Evolutionary conservation across 2,113 vertebrate genomes (phyloP), one percentile per base, ranked within the genome.

Genomic region (Corvus moneduloides): DNA sequence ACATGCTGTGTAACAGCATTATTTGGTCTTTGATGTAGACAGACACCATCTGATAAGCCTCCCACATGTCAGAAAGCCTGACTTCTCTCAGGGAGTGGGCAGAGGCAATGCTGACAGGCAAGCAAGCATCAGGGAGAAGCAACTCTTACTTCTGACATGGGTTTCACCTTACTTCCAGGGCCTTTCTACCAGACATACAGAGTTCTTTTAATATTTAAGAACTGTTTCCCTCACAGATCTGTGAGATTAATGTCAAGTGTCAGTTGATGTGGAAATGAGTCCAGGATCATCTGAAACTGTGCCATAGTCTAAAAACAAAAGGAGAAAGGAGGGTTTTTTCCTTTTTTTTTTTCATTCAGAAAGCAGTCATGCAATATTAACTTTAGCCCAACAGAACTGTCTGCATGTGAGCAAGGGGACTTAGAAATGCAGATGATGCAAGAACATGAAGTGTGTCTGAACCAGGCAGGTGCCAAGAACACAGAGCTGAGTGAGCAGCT

Each of bases 1-100:
- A 46, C 41, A 27, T 73, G 62, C n/a, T 80, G 5, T 74, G 12
- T 77, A 88, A 69, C 28, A 58, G 18, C 33, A 69, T 62, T 96
- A 55, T 87, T 66, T 93, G 62, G 18, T 73, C 27, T 96, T 95
- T 87, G 32, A 61, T 84, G 56, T 79, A 94, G 93, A 84, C 87
- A 89, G 93, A 64, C 81, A 84, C 74, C 71, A 81, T 93, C 81
- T 94, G 91, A 94, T 68, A 69, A 0, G 1, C 58, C 54, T 91
- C 84, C 81, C 46, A 93, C 73, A 1, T 79, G 87, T 44, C 41
- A 75, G 52, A 94, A 93, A 81, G 20, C 41, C 61, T 78, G 46
- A 54, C 26, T 95, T 82, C 21, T 54, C 46, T 32, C 17, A 10
- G 5, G 16, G 73, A 58, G 72, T 80, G 54, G 58, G 87, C 22